A percentile compares a stretch with the other conserved stretches of the same genome.
phyloP scores from a whole-genome alignment of 2,888 invertebrate genomes.

The Thymelicus sylvestris region DNA sequence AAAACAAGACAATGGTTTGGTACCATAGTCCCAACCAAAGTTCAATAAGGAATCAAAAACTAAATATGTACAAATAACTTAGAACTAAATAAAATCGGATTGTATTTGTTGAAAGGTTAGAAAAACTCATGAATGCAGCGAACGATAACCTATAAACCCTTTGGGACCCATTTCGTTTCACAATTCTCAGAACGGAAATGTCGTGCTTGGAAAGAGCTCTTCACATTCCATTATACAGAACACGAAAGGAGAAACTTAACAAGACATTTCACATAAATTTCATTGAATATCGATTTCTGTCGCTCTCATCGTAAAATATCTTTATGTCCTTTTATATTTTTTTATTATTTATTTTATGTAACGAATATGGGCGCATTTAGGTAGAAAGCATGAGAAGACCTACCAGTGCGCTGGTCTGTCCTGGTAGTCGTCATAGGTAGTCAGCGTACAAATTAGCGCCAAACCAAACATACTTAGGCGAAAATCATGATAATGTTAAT shows the following conservation, averaged over 20 bases:
- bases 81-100: no score
- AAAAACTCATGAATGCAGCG: neutral
- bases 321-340: neutral
- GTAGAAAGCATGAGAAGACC: no score
- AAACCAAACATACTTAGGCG: no score
- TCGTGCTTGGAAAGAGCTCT: neutral
- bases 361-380: neutral
- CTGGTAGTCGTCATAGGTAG: no score
- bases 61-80: no score
- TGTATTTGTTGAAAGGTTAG: neutral
- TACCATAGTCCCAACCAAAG: no score
- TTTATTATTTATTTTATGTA: neutral
- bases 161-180: neutral
- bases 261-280: constrained; percentile 5
- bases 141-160: neutral
- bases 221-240: constrained; percentile 1
- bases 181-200: constrained; percentile 1
- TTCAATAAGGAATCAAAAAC: no score
- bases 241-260: neutral
- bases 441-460: no score
- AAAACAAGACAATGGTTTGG: no score
- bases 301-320: neutral
- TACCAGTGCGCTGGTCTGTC: no score
- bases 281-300: constrained; percentile 7
- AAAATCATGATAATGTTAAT: no score